These are phyloP conservation scores for Drymonia ruficornis DNA, from an alignment of 2,888 invertebrate species.

Conservation along the genomic window DNA sequence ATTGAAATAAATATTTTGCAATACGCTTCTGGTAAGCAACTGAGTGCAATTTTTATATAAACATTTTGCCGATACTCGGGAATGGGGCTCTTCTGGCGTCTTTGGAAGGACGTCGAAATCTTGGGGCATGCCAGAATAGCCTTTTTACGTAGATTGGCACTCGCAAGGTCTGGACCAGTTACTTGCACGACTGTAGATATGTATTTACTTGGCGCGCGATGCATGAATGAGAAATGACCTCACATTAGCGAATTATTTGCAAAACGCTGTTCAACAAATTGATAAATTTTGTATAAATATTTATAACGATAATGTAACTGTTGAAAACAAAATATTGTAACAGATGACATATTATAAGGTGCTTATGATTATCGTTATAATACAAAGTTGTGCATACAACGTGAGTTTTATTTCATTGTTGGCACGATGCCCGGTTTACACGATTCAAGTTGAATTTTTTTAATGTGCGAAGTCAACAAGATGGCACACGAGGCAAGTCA, in stretches of 20 bases:
- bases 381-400: slow-evolving; percentile 83
- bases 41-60: slow-evolving; percentile 40
- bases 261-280: slow-evolving; percentile 70
- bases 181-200: slow-evolving; percentile 27
- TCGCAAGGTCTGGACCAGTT: slow-evolving; percentile 22
- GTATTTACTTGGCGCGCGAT: slow-evolving; percentile 32
- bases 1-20: slow-evolving; percentile 32
- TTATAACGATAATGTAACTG: slow-evolving; percentile 81
- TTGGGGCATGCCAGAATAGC: background rate
- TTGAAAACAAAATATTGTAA: slow-evolving; percentile 80
- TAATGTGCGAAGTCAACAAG: too few species aligned
- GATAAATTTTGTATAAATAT: slow-evolving; percentile 83
- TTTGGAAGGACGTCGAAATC: too few species aligned
- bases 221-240: slow-evolving; percentile 51
- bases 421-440: too few species aligned
- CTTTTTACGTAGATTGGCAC: background rate
- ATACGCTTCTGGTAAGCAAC: slow-evolving; percentile 45
- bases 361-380: slow-evolving; percentile 85
- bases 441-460: too few species aligned
- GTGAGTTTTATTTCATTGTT: slow-evolving; percentile 43
- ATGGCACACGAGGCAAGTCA: too few species aligned
- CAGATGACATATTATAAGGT: slow-evolving; percentile 83
- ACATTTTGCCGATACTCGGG: slow-evolving; percentile 11
- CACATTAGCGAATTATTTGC: slow-evolving; percentile 67
- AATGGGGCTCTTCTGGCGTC: background rate